These are phyloP conservation scores for Platyrinchus mystaceus DNA, from an alignment of 2,797 vertebrate species.

Conservation along the genomic window DNA sequence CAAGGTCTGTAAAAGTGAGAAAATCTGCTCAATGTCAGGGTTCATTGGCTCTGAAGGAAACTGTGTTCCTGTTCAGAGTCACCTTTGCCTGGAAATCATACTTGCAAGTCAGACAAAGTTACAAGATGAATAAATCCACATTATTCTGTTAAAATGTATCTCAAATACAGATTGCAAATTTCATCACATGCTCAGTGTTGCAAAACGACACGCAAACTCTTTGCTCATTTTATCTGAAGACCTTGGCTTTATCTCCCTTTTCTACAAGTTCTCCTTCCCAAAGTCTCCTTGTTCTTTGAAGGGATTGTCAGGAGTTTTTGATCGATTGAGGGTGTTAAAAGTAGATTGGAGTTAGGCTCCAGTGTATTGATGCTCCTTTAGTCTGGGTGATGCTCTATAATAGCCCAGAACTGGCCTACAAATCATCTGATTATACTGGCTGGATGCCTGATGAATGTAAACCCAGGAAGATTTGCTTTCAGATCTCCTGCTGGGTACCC, in stretches of 20 bases:
- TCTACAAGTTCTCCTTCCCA: neutral
- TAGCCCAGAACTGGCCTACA: neutral
- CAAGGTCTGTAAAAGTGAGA: neutral
- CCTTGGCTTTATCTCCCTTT: neutral
- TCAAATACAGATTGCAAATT: neutral
- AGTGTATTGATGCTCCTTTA: neutral
- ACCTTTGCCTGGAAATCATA: neutral
- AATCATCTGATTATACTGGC: conserved; percentile 23
- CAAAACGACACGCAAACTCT: neutral
- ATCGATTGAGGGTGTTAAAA: neutral
- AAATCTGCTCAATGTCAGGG: neutral
- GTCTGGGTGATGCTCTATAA: neutral
- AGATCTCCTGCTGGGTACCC: neutral
- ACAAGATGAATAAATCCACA: neutral
- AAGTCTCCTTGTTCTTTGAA: conserved; percentile 5
- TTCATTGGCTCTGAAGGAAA: conserved; percentile 7
- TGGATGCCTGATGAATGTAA: neutral
- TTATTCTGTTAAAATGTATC: neutral
- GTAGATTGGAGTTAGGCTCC: neutral
- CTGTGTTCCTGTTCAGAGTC: neutral
- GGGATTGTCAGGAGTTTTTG: neutral
- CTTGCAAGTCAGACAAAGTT: neutral
- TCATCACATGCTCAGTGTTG: neutral
- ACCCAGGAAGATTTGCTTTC: neutral
- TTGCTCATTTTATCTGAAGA: conserved; percentile 4